Conservation (phyloP, 2,113 vertebrate species). For the Probosciger aterrimus region DNA sequence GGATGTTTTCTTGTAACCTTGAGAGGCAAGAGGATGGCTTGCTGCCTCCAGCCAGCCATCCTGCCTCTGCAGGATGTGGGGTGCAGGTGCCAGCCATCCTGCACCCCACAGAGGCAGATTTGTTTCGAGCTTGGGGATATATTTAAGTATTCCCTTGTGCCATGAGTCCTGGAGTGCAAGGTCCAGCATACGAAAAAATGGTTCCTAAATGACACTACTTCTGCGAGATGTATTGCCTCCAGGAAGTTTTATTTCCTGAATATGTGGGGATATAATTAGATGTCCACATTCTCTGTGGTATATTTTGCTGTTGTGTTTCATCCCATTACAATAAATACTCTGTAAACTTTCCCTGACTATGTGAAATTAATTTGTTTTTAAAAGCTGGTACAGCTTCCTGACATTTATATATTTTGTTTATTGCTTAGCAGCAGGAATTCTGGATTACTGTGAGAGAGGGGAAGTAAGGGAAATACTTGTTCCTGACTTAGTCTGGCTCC, state of each 20-base stretch:
- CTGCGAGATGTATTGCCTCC: not conserved
- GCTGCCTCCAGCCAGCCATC: not conserved
- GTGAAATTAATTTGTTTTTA: not conserved
- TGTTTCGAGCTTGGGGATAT: not conserved
- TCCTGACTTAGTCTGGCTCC: not conserved
- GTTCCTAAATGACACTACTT: not conserved
- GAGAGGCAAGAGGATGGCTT: not conserved
- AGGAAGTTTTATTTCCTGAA: not conserved
- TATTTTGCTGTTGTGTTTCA: not conserved
- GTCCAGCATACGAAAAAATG: not conserved
- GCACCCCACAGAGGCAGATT: not conserved
- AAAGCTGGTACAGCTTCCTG: not conserved
- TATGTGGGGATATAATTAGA: not conserved
- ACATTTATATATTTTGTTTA: not conserved
- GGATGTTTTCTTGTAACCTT: not conserved
- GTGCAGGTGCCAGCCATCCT: not conserved
- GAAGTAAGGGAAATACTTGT: not conserved
- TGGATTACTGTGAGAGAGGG: not conserved
- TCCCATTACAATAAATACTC: not conserved
- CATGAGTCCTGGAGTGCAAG: not conserved
- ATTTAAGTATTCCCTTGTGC: not conserved
- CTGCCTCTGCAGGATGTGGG: not conserved
- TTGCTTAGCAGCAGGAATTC: slow-evolving; percentile 6
- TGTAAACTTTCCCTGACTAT: not conserved
- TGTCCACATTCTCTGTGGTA: fast-evolving